Evolutionary conservation across 2,113 vertebrate genomes (phyloP), one percentile per base, ranked within the genome.

Genomic region (Pseudonaja textilis): DNA sequence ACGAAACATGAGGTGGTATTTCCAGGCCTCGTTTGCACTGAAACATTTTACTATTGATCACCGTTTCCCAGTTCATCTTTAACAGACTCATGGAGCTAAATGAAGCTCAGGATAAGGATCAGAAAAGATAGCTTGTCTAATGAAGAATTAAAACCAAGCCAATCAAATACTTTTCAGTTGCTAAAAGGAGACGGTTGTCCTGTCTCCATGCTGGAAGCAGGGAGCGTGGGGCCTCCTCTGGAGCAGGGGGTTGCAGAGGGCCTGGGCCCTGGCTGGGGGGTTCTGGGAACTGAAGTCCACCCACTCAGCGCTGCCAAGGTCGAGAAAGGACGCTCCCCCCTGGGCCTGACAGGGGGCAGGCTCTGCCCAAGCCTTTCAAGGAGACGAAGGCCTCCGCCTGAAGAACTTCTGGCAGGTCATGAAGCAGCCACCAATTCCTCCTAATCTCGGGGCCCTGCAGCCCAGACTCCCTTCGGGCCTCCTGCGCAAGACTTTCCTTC

Each of bases 1-100:
- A 92, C 85, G 4, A 89, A 91, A 92, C 95, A 87, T 0, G 0
- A 88, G 56, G 45, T 0, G 4, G 12, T 91, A 1, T 12, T 94
- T 87, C 90, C 81, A 92, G 96, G 86, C 0, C 29, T 95, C 50
- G 93, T 93, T 94, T 95, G 25, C 69, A 20, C 61, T 12, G 93
- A 81, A 93, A 42, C 16, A 3, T 4, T 52, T 93, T 42, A 4
- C 22, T 91, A 88, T 86, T 91, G 22, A 86, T 1, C 47, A 93
- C 16, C 16, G 4, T 0, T 93, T 96, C 93, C 61, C 2, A 86
- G 93, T 95, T 95, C 64, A 93, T 14, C 57, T 92, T 93, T 81
- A 89, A 89, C 20, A 86, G 5, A 1, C 93, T 93, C 93, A 94
- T 87, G 0, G 50, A 39, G 88, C 45, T 61, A 47, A 89, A 89